Evolutionary conservation across 1,140 invertebrate genomes (phyloP), one percentile per base, ranked within the genome.

Genomic region (Heliconius hermathena): DNA sequence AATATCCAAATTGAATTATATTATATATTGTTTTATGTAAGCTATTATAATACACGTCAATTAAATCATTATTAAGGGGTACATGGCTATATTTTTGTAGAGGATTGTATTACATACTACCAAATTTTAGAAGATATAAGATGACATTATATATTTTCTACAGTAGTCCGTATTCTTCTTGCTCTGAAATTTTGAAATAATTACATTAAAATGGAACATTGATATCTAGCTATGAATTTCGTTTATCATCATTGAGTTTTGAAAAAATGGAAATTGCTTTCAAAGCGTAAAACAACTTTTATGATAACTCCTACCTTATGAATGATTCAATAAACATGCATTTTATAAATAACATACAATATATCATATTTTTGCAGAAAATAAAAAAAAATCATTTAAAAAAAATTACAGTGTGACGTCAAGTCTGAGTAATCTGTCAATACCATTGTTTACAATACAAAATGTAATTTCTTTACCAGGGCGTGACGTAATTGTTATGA

Each of bases 121-220:
- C 73, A 74, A 74, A 74, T 74, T 41, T 57, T 76, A 16, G 74
- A 70, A 76, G 74, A 66, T 76, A 76, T 52, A 18, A 52, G 74
- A 66, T 74, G 73, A 36, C 73, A 74, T 57, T 57, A 74, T 74
- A 54, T 74, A 74, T 74, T 74, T 74, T 54, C 49, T 26, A 74
- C 49, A 54, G n/a, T 16, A 57, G 54, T n/a, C 13, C 49, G 13
- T 16, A 29, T 74, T 73, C 52, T 54, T 33, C 73, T 33, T 52
- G 20, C 46, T 74, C 73, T 74, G 73, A 74, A 74, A 74, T 74
- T 74, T 49, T 22, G 0, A 60, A 60, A 60, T 60, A 60, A 11
- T 60, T 9, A 20, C n/a, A 22, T 57, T 57, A 57, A 22, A 57
- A 8, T 52, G 20, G 18, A 52, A 57, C 54, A 57, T 22, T 57